A percentile compares a stretch with the other conserved stretches of the same genome.
Evolutionary conservation across 2,888 invertebrate genomes (phyloP).

Genomic region (Uloborus plumipes): DNA sequence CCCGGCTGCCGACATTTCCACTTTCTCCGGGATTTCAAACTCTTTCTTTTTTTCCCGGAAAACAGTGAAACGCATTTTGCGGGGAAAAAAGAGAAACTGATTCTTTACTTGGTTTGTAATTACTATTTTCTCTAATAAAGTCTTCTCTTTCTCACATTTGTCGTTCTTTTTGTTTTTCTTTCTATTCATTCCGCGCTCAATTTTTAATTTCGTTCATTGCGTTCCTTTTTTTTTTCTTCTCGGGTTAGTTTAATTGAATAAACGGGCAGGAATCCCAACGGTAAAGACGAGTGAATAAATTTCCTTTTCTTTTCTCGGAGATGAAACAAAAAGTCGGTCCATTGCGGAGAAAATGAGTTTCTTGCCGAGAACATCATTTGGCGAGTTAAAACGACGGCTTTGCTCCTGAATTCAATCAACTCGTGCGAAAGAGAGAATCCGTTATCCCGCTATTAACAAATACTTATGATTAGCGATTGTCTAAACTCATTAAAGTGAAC

Average conservation of each 20-base stretch:
- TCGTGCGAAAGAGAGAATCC: too few species aligned
- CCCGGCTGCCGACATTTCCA: constrained; percentile 29
- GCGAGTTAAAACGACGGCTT: neutral
- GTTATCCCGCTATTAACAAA: too few species aligned
- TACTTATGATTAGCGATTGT: too few species aligned
- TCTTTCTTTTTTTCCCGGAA: constrained; percentile 14
- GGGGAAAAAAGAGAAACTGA: constrained; percentile 53
- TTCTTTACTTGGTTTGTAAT: constrained; percentile 52
- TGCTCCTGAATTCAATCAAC: too few species aligned
- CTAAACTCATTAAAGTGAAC: too few species aligned
- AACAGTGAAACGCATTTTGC: neutral
- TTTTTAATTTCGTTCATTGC: constrained; percentile 59
- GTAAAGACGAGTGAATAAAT: constrained; percentile 52
- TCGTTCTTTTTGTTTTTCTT: constrained; percentile 19
- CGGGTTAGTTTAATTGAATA: constrained; percentile 42
- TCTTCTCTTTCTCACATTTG: constrained; percentile 59
- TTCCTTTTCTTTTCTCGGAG: constrained; percentile 14
- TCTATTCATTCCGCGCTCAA: constrained; percentile 13
- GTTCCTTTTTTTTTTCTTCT: constrained; percentile 28
- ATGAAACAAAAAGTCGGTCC: constrained; percentile 12
- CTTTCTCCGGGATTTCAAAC: constrained; percentile 25
- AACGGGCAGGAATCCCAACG: constrained; percentile 49
- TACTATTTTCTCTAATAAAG: constrained; percentile 53
- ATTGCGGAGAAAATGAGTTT: constrained; percentile 55
- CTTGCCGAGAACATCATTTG: constrained; percentile 10